Conservation (phyloP, 2,113 vertebrate species). For the Brachypodius melanocephalos region DNA sequence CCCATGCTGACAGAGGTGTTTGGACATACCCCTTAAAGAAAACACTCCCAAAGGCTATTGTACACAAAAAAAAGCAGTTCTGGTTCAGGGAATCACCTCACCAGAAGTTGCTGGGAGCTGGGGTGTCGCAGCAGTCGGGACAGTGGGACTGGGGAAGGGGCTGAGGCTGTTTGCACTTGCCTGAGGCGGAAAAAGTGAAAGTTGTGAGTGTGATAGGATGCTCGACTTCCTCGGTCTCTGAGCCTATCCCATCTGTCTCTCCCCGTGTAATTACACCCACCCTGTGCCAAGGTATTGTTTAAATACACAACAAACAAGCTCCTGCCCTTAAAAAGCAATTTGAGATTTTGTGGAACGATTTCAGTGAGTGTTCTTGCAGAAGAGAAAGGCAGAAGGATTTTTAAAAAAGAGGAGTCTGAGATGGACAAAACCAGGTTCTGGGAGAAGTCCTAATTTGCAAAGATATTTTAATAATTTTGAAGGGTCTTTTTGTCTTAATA, state of each 20-base stretch:
- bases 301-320: not conserved
- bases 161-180: not conserved
- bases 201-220: not conserved
- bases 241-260: not conserved
- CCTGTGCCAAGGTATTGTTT: not conserved
- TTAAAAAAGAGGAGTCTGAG: not conserved
- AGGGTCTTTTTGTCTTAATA: not conserved
- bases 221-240: not conserved
- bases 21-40: not conserved
- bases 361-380: not conserved
- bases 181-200: not conserved
- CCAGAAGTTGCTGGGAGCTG: not conserved
- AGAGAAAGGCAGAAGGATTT: not conserved
- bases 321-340: not conserved
- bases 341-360: not conserved
- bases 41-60: not conserved
- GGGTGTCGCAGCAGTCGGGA: not conserved
- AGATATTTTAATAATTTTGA: not conserved
- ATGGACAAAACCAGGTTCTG: not conserved
- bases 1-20: not conserved
- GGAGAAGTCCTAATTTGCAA: not conserved
- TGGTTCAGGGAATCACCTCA: not conserved
- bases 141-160: not conserved
- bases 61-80: not conserved
- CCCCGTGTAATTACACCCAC: not conserved